phyloP scores from a whole-genome alignment of 2,888 invertebrate species.

The Dasypolia templi region DNA sequence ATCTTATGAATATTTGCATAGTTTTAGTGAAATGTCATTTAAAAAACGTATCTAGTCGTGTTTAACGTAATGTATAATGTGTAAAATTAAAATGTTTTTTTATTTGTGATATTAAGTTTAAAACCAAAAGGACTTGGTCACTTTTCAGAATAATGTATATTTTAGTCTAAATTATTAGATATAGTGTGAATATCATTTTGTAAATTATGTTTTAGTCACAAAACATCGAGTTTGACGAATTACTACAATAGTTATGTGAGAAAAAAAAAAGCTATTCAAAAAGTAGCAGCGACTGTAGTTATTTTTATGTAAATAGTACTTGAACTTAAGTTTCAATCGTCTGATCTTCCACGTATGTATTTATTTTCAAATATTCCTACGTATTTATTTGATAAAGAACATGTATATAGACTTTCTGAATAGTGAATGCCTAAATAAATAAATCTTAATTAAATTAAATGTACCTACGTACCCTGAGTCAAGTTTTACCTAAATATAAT shows the following conservation, averaged over 20 bases:
- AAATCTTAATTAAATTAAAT: constrained; percentile 43
- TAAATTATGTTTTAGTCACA: constrained; percentile 56
- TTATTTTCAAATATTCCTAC: constrained; percentile 1
- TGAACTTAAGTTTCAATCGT: constrained; percentile 31
- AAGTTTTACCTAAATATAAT: constrained; percentile 18
- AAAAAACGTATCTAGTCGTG: constrained; percentile 50
- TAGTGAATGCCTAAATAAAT: constrained; percentile 41
- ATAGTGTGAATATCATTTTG: constrained; percentile 50
- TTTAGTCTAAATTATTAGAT: constrained; percentile 51
- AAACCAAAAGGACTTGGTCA: constrained; percentile 41
- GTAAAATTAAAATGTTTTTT: constrained; percentile 47
- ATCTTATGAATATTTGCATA: constrained; percentile 73
- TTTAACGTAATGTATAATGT: constrained; percentile 45
- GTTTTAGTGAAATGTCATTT: constrained; percentile 62
- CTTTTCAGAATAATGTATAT: constrained; percentile 44
- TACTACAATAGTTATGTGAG: constrained; percentile 63
- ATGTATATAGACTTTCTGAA: constrained; percentile 40
- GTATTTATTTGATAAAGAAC: constrained; percentile 31
- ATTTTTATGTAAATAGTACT: constrained; percentile 42
- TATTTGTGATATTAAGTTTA: constrained; percentile 64
- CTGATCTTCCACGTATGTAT: constrained; percentile 31
- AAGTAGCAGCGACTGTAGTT: constrained; percentile 38
- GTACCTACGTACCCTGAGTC: constrained; percentile 36
- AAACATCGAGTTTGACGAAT: constrained; percentile 76
- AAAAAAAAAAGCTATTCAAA: constrained; percentile 46